Evolutionary conservation across 2,888 invertebrate genomes (phyloP), one percentile per base, ranked within the genome.

Genomic region (Eucera pruinosa): DNA sequence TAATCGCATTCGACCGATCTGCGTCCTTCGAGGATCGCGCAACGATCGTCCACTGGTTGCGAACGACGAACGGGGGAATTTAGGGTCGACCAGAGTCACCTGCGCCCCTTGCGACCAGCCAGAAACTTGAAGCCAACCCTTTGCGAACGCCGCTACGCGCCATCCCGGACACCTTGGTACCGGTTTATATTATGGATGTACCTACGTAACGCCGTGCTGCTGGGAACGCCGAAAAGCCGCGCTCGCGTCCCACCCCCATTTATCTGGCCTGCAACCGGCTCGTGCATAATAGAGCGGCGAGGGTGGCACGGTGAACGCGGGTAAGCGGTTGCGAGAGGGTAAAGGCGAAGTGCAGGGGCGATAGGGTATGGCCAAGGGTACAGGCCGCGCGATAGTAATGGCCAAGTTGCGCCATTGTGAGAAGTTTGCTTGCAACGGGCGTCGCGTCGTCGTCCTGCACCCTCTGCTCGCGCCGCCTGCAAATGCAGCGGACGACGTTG

Each of bases 401-500:
- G 89, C 83, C 86, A 89, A 90, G 91, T 91, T 90, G 85, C 84
- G 85, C 84, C 85, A 90, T 90, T 91, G 91, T 90, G 73, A 81
- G 81, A 91, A 91, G 89, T 91, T 91, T 90, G 86, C 84, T 83
- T 81, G 86, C 82, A 77, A 61, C 65, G 58, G 74, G 66, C 73
- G 72, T n/a, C n/a, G n/a, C n/a, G n/a, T n/a, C n/a, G n/a, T n/a
- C n/a, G n/a, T 74, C 79, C 82, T 39, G 66, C 55, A 48, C 61
- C 70, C 25, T 58, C 27, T n/a, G n/a, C 64, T 52, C 23, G 65
- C 78, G 23, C 57, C 58, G 61, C 57, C 68, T 69, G 71, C 65
- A 55, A 70, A 80, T 71, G 68, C 62, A 45, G 57, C 33, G 7
- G 33, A 7, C 3, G n/a, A n/a, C n/a, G n/a, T n/a, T n/a, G n/a